These are phyloP conservation scores for Alcedo atthis DNA, from an alignment of 2,797 vertebrate species.

Conservation along the genomic window DNA sequence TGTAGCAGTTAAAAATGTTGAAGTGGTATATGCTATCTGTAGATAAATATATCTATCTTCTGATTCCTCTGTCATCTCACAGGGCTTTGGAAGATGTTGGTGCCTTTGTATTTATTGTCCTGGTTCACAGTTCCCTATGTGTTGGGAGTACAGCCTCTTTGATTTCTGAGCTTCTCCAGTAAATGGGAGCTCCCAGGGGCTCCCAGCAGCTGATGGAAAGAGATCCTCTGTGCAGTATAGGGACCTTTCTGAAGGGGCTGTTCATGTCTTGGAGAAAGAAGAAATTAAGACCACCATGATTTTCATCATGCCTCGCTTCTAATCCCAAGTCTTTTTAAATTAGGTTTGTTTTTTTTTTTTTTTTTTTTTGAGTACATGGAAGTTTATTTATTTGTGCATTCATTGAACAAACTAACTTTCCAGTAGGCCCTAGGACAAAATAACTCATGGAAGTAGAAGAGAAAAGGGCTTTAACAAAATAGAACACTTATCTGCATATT, in stretches of 20 bases:
- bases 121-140: background rate
- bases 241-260: background rate
- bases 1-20: background rate
- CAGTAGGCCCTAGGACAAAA: background rate
- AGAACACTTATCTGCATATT: constrained; percentile 33
- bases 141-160: background rate
- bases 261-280: background rate
- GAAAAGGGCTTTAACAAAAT: background rate
- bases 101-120: background rate
- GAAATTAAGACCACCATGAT: background rate
- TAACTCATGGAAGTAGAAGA: constrained; percentile 21
- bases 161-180: background rate
- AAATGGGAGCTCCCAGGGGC: background rate
- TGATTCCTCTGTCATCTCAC: background rate
- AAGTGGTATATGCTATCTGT: background rate
- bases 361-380: background rate
- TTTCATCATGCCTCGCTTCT: background rate
- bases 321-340: background rate
- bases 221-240: background rate
- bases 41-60: background rate
- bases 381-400: background rate
- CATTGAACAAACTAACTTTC: background rate
- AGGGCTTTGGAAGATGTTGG: background rate
- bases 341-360: background rate
- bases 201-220: background rate